Conservation (phyloP, 2,797 vertebrate species). For the Enteromius afrohamiltoni region DNA sequence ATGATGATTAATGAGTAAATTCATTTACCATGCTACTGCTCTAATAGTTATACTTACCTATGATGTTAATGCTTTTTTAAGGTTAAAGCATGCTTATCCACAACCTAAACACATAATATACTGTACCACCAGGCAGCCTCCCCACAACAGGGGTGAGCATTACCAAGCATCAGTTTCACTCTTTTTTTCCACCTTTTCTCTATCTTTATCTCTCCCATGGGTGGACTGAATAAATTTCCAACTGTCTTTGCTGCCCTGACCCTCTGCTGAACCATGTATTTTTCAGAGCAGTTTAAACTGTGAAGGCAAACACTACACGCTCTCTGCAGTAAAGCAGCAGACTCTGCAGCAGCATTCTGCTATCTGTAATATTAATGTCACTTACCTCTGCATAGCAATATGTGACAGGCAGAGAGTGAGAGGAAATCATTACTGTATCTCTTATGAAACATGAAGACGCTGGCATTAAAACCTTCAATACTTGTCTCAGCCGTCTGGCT, state of each 20-base stretch:
- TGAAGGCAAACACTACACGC: constrained; percentile 13
- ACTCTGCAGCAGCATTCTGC: constrained; percentile 53
- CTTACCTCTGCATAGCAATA: constrained; percentile 19
- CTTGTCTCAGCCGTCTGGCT: not conserved
- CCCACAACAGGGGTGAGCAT: constrained; percentile 59
- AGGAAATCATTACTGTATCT: constrained; percentile 12
- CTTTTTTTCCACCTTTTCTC: not conserved
- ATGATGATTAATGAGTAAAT: no score
- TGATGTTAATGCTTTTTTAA: not conserved
- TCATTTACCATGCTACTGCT: not conserved
- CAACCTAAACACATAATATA: not conserved
- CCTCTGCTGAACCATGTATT: constrained; percentile 68
- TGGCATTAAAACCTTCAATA: constrained; percentile 1
- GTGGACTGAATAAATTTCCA: constrained; percentile 70
- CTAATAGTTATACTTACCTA: not conserved
- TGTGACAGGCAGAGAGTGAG: not conserved
- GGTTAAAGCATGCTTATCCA: constrained; percentile 8
- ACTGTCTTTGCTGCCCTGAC: constrained; percentile 65
- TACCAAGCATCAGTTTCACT: constrained; percentile 14
- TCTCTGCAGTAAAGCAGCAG: not conserved
- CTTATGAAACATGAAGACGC: not conserved
- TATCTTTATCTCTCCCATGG: constrained; percentile 43
- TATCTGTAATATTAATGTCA: constrained; percentile 56
- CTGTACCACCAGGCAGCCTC: not conserved
- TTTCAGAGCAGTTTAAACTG: constrained; percentile 64